Conservation (phyloP, 2,797 vertebrate species). For the Notamacropus eugenii region DNA sequence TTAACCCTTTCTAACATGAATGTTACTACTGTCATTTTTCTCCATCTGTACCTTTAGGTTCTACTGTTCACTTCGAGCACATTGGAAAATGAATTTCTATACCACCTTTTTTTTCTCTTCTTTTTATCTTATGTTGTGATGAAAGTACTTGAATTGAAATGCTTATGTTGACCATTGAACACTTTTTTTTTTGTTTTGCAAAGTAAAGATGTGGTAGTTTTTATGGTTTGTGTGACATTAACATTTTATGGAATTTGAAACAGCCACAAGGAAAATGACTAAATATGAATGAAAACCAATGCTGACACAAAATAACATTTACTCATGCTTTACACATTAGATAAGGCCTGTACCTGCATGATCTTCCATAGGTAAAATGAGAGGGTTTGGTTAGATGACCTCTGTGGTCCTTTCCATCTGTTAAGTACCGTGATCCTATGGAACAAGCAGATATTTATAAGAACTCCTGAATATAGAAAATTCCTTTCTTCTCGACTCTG, state of each 20-base stretch:
- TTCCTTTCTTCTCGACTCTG: neutral
- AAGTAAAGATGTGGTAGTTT: neutral
- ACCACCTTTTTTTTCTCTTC: neutral
- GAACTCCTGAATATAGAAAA: neutral
- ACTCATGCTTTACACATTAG: neutral
- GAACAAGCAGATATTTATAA: neutral
- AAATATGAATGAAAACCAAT: neutral
- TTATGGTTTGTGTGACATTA: neutral
- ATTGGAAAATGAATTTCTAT: neutral
- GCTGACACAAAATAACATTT: neutral
- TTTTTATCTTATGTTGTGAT: neutral
- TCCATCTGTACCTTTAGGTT: neutral
- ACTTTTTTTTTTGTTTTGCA: neutral
- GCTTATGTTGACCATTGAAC: neutral
- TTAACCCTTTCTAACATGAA: neutral
- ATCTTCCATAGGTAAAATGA: neutral
- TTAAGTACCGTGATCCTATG: neutral
- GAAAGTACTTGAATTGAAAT: neutral
- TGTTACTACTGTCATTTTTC: neutral
- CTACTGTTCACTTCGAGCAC: neutral
- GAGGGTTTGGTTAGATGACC: neutral
- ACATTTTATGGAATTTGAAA: neutral
- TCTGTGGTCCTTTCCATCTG: neutral
- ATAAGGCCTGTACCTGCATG: neutral
- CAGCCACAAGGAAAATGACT: neutral